Percentiles rank a stretch among this genome's conserved stretches.
Evolutionary conservation across 2,888 invertebrate species (phyloP).

Genomic region (Pherbina coryleti): DNA sequence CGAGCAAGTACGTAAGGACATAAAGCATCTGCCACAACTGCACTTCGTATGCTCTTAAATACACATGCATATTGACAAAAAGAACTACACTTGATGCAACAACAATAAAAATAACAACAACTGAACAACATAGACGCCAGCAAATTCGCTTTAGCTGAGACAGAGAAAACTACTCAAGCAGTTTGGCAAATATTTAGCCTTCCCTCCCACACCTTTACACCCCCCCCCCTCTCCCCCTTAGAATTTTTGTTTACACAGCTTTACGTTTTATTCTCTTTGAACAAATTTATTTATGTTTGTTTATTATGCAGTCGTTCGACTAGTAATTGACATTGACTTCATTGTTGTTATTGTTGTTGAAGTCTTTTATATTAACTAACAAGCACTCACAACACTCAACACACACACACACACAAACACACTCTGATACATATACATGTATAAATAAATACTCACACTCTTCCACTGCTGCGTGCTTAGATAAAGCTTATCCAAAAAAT

Average conservation of each 20-base stretch:
- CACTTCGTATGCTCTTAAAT: background rate
- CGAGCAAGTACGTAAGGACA: background rate
- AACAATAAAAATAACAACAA: background rate
- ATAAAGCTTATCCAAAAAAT: background rate
- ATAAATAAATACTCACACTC: background rate
- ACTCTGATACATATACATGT: background rate
- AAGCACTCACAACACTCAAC: conserved; percentile 5
- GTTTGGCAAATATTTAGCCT: background rate
- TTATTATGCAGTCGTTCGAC: conserved; percentile 6
- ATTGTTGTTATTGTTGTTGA: conserved; percentile 14
- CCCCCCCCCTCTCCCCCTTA: background rate
- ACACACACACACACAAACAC: background rate
- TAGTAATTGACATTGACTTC: conserved; percentile 40
- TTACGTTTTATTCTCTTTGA: background rate
- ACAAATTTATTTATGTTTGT: conserved; percentile 6
- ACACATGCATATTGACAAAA: background rate
- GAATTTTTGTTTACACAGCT: background rate
- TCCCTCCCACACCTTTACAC: background rate
- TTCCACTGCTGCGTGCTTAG: background rate
- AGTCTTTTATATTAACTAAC: background rate
- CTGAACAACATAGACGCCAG: background rate
- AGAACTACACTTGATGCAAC: background rate
- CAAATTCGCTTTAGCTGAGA: background rate
- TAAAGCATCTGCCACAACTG: conserved; percentile 21
- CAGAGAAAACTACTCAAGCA: background rate